These are phyloP conservation scores for Aleadryas rufinucha DNA, from an alignment of 2,113 vertebrate genomes.

Conservation along the genomic window DNA sequence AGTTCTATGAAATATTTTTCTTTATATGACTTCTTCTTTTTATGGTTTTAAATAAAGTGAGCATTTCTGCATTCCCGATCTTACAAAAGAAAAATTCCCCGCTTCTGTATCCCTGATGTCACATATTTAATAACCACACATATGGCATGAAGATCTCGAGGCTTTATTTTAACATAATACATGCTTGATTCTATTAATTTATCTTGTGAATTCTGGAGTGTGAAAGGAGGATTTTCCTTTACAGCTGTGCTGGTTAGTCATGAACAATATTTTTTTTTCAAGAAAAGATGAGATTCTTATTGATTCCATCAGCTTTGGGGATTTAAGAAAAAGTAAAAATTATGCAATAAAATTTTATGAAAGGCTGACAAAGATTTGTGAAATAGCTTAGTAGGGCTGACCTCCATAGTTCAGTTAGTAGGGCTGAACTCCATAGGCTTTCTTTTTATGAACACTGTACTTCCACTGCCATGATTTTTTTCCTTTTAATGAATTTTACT, in stretches of 20 bases:
- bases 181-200: not conserved
- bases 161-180: not conserved
- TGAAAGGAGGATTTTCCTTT: not conserved
- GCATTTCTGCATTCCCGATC: not conserved
- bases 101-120: accelerated
- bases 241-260: not conserved
- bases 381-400: not conserved
- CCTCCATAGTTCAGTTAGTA: not conserved
- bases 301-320: not conserved
- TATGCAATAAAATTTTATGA: not conserved
- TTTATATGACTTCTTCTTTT: not conserved
- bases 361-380: not conserved
- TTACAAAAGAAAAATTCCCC: not conserved
- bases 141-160: not conserved
- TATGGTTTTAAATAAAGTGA: not conserved
- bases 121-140: not conserved
- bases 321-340: not conserved
- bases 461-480: not conserved
- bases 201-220: not conserved
- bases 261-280: not conserved
- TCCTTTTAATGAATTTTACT: not conserved
- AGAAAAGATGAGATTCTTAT: not conserved
- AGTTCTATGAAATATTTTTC: not conserved
- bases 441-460: not conserved
- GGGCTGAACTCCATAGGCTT: not conserved